These are phyloP conservation scores for Pongo pygmaeus DNA, from an alignment of 2,113 vertebrate species.

Conservation along the genomic window DNA sequence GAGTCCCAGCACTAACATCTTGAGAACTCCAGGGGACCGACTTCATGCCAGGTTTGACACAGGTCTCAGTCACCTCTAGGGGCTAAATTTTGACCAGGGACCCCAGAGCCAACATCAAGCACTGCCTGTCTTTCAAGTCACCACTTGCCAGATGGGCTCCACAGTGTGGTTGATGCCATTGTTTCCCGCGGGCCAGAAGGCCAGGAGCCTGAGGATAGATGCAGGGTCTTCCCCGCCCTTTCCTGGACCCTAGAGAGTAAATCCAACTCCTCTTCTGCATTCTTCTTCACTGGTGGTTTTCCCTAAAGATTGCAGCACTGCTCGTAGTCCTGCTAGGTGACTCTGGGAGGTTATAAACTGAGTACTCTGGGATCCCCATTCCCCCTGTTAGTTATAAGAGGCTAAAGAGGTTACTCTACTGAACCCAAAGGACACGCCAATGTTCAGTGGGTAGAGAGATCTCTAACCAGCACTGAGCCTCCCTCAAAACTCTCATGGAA, in stretches of 20 bases:
- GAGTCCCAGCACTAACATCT: fast-evolving
- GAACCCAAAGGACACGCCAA: neutral
- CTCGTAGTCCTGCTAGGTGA: too few relatives aligned
- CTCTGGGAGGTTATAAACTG: neutral
- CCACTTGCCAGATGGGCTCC: fast-evolving
- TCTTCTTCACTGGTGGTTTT: too few relatives aligned
- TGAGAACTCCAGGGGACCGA: neutral
- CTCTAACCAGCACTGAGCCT: neutral
- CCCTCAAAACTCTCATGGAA: neutral
- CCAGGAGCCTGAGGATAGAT: neutral
- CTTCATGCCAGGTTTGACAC: too few relatives aligned
- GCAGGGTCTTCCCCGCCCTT: neutral
- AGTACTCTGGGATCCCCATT: too few relatives aligned
- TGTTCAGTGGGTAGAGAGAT: neutral
- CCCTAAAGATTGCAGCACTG: neutral
- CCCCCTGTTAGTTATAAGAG: neutral
- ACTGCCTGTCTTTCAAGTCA: too few relatives aligned
- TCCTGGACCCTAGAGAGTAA: neutral
- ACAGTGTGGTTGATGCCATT: neutral
- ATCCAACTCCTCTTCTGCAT: neutral
- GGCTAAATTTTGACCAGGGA: neutral
- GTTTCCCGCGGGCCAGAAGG: fast-evolving
- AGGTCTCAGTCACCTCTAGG: too few relatives aligned
- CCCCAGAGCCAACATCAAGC: neutral
- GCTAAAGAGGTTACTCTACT: neutral